Evolutionary conservation across 1,140 invertebrate genomes (phyloP).

Genomic region (Megalonaias nervosa): DNA sequence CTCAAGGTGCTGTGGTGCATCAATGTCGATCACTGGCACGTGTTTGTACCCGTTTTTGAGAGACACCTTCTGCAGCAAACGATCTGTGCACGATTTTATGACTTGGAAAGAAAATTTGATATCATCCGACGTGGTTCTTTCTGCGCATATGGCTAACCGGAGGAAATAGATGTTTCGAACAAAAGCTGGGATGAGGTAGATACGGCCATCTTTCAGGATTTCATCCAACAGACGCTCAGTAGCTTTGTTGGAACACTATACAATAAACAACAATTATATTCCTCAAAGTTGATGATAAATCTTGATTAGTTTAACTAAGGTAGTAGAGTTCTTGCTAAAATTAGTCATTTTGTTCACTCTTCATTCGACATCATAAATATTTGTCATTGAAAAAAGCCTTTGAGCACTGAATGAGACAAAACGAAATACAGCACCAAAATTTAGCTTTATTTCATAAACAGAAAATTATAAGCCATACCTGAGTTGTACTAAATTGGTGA

Average conservation of each 20-base stretch:
- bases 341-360: background rate
- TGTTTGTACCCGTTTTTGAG: constrained; percentile 12
- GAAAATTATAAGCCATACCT: no score
- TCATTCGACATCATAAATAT: background rate
- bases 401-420: background rate
- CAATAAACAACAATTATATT: background rate
- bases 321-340: background rate
- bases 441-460: no score
- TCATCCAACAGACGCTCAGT: constrained; percentile 45
- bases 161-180: constrained; percentile 45
- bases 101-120: constrained; percentile 41
- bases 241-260: constrained; percentile 36
- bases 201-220: constrained; percentile 41
- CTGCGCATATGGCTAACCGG: constrained; percentile 48
- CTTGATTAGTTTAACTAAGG: background rate
- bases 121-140: constrained; percentile 48
- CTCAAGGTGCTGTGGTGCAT: background rate
- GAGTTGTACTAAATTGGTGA: no score
- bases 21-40: constrained; percentile 26
- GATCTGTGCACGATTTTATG: constrained; percentile 37
- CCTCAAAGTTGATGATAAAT: background rate
- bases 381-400: background rate
- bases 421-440: no score
- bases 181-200: constrained; percentile 50
- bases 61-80: constrained; percentile 9